Conservation (phyloP, 64 coral and sea anemone genomes). For the Dendronephthya gigantea region DNA sequence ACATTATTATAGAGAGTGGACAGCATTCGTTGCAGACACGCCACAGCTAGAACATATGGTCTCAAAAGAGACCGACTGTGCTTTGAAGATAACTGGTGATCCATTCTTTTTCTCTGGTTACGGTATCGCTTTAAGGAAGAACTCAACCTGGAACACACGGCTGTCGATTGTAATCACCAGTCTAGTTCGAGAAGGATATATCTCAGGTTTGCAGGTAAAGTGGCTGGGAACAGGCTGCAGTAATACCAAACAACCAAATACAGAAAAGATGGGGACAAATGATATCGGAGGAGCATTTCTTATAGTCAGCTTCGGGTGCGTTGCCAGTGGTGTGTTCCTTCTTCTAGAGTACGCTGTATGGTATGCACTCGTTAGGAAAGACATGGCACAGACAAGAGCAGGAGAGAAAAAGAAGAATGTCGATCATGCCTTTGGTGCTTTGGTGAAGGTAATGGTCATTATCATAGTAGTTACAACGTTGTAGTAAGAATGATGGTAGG, state of each 20-base stretch:
- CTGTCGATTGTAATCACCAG: slow-evolving; percentile 21
- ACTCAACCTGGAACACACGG: slow-evolving; percentile 23
- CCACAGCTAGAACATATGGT: slow-evolving; percentile 27
- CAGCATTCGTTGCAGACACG: slow-evolving; percentile 40
- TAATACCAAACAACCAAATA: neutral
- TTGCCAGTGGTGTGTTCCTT: neutral
- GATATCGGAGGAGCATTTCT: neutral
- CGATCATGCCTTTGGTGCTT: neutral
- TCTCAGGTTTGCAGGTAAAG: neutral
- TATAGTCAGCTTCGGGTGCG: neutral
- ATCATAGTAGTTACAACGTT: neutral
- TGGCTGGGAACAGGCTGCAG: slow-evolving; percentile 15
- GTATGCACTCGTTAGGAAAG: neutral
- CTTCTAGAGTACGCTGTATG: neutral
- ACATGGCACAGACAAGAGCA: neutral
- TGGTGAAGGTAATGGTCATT: neutral
- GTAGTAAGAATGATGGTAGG: no score
- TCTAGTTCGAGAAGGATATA: slow-evolving; percentile 17
- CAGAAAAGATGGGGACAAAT: neutral
- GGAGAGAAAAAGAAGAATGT: neutral
- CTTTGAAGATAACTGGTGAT: slow-evolving; percentile 25
- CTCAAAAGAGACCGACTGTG: slow-evolving; percentile 9
- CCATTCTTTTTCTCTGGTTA: slow-evolving; percentile 45
- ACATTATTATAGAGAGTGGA: slow-evolving; percentile 20
- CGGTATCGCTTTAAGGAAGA: slow-evolving; percentile 29